phyloP scores from a whole-genome alignment of 1,140 invertebrate genomes.

The Arion vulgaris region DNA sequence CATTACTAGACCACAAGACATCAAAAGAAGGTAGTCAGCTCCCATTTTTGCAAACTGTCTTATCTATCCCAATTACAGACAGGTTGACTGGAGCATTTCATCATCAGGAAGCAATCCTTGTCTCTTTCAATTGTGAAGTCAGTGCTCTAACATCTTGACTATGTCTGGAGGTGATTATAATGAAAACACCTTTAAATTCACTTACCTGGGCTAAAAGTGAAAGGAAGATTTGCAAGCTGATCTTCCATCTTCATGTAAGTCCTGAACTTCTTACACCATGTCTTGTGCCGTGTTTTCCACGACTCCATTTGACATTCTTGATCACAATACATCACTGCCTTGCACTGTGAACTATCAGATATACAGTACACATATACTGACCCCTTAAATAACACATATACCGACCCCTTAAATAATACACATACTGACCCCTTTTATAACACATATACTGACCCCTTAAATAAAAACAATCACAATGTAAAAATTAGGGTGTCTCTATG shows the following conservation, averaged over 20 bases:
- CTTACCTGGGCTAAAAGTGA: slow-evolving; percentile 7
- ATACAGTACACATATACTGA: not conserved
- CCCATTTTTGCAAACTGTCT: no score
- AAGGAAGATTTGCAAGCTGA: not conserved
- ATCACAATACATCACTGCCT: slow-evolving; percentile 18
- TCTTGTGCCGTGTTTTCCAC: not conserved
- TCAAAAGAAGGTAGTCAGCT: no score
- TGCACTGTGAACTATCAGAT: not conserved
- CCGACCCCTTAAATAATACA: no score
- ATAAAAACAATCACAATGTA: not conserved
- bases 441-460: not conserved
- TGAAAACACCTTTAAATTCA: not conserved
- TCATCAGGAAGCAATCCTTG: no score
- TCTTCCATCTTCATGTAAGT: slow-evolving; percentile 7
- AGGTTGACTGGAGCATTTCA: no score
- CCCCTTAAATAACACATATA: not conserved
- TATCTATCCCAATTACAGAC: no score
- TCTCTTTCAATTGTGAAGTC: no score
- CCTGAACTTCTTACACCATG: slow-evolving; percentile 13
- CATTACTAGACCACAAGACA: no score
- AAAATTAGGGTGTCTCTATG: no score
- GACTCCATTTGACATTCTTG: not conserved
- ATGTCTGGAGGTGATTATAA: not conserved
- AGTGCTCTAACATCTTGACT: no score
- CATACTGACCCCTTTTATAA: no score